Base-by-base conservation (phyloP, 2,113 vertebrate species). In the Fregata magnificens region DNA sequence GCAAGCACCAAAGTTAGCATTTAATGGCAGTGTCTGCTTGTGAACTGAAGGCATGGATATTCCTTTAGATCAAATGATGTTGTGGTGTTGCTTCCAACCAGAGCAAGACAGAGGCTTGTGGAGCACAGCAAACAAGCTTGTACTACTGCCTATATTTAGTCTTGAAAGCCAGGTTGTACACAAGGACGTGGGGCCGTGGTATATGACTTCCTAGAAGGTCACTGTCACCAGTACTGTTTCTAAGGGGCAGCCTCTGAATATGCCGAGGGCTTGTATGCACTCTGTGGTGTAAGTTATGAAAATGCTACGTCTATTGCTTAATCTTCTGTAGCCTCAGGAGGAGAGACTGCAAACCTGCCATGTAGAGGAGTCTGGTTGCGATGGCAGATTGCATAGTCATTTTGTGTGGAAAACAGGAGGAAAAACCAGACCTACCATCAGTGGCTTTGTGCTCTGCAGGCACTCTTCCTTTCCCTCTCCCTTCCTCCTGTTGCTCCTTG, bases 151-250 rank as follows among this genome's bases (percentile, higher is more conserved):
- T 73, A 3, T 61, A 29, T 67, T 71, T 67, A 72, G 24, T 44
- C 38, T 74, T 50, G 63, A 87, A 80, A 80, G 40, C 10, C 49
- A 34, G 10, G 19, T 29, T 82, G 20, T 77, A 42, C 32, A 31
- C n/a, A 76, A 86, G 36, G 16, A 14, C 1, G 0, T 17, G 16
- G 10, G 8, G 10, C 1, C 1, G 32, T 40, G 16, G 11, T 79
- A 2, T 63, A 42, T 38, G 45, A 55, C 45, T 38, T 91, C 7
- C 5, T 31, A 52, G 53, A 44, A 65, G 40, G 38, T 73, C 29
- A 5, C 6, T 70, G 49, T 63, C 29, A 5, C 28, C 25, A n/a
- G 1, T 36, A 32, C 81, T 55, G 22, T 36, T 61, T 61, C 22
- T 36, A 36, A 61, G 58, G n/a, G 58, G 58, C 58, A 59, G 58